Evolutionary conservation across 2,888 invertebrate species (phyloP), one percentile per base, ranked within the genome.

Genomic region (Ophion costatus): DNA sequence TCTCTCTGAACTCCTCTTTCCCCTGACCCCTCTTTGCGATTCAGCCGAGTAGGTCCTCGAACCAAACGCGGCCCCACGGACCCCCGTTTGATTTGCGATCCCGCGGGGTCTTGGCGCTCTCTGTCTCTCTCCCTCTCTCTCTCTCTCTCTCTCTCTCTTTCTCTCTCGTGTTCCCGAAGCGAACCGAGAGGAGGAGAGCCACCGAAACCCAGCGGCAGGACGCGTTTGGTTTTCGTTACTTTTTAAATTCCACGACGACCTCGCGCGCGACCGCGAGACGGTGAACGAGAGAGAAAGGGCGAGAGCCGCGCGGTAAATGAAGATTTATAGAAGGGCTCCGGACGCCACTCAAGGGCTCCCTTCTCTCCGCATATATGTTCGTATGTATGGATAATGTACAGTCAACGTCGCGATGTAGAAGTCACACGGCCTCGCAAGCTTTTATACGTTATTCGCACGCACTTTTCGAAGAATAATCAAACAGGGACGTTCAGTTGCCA

Each of bases 321-420:
- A 91, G 90, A 90, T 91, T 91, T 91, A 91, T 91, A 89, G 90
- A 87, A 83, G 89, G 88, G 86, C 87, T 86, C 87, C 88, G 87
- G 88, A 89, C 89, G 88, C 89, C 89, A 89, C 86, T 88, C 87
- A 83, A 80, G 42, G 66, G 29, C 56, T 64, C 56, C 71, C 22
- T 56, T 24, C 63, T 59, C 56, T 77, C 42, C 24, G 9, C 56
- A 11, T 59, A 22, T 38, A 38, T 77, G 33, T 59, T 22, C 67
- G 33, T 59, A 45, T 11, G 45, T 11, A 45, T 45, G 33, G 66
- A 22, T 66, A 17, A 7, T 22, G 24, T 33, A 20, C 61, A 29
- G 56, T 51, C 75, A 22, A 64, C 14, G 9, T 63, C 73, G 59
- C 61, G 20, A 14, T 57, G 76, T 56, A 76, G 64, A 82, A 84